phyloP scores from a whole-genome alignment of 2,888 invertebrate species.

The Xestia c-nigrum region DNA sequence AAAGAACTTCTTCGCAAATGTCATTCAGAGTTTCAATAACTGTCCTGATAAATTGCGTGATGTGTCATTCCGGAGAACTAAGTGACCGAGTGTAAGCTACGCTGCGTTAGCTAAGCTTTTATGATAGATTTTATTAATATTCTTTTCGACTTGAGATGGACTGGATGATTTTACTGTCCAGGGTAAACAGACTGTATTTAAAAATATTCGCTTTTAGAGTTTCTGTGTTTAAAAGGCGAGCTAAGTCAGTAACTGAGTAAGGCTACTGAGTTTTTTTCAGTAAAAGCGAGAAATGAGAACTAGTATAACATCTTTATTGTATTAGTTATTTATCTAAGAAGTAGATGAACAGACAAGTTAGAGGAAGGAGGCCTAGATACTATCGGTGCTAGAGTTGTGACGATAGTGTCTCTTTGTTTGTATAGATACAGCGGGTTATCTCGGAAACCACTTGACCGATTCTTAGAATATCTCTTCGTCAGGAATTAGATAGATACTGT shows the following conservation, averaged over 20 bases:
- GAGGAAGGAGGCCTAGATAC: background rate
- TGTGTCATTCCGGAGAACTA: background rate
- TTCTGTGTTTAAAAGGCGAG: no score
- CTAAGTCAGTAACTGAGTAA: background rate
- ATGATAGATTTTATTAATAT: no score
- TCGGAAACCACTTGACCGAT: slow-evolving; percentile 12
- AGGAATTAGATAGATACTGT: background rate
- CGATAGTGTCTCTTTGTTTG: slow-evolving; percentile 14
- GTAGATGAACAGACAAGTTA: background rate
- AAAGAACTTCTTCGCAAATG: background rate
- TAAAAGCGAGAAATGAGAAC: background rate
- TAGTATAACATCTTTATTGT: background rate
- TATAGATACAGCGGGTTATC: slow-evolving; percentile 31
- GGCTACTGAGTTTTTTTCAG: background rate
- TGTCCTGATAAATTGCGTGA: no score
- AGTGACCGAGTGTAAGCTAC: background rate
- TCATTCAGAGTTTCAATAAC: background rate
- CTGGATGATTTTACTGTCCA: background rate
- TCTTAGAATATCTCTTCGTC: background rate
- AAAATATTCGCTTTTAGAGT: background rate
- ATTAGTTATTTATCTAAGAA: background rate
- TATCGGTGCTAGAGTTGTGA: background rate
- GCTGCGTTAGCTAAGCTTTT: background rate
- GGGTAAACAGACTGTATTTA: background rate
- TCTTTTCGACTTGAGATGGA: background rate